Evolutionary conservation across 2,888 invertebrate genomes (phyloP).

Genomic region (Chrysomela aeneicollis): DNA sequence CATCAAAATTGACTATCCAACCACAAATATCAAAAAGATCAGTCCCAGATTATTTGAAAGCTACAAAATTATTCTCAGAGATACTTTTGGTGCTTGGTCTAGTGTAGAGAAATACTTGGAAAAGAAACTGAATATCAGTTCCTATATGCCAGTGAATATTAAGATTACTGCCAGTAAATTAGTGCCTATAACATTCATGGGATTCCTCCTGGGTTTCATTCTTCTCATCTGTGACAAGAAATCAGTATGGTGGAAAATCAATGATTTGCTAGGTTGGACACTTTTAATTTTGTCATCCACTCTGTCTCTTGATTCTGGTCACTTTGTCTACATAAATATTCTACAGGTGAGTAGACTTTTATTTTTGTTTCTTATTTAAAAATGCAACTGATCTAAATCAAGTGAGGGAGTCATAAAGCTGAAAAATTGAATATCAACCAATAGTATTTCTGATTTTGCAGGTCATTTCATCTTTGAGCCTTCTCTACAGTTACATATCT

Average conservation of each 20-base stretch:
- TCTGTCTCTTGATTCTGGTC: constrained; percentile 25
- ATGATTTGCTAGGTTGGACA: constrained; percentile 47
- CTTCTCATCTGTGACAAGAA: constrained; percentile 34
- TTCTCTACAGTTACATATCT: constrained; percentile 30
- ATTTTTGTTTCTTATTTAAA: constrained; percentile 18
- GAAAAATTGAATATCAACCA: no score
- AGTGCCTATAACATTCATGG: constrained; percentile 35
- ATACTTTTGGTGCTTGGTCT: constrained; percentile 18
- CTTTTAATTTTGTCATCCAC: constrained; percentile 40
- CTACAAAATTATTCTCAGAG: constrained; percentile 22
- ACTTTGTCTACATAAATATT: constrained; percentile 28
- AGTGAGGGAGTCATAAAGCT: no score
- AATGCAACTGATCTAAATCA: no score
- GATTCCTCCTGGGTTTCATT: constrained; percentile 45
- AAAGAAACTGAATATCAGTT: constrained; percentile 25
- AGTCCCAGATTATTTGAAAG: constrained; percentile 24
- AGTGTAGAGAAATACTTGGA: constrained; percentile 16
- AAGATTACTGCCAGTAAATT: constrained; percentile 31
- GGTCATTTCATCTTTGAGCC: constrained; percentile 20
- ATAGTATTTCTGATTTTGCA: not conserved
- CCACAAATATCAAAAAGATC: constrained; percentile 18
- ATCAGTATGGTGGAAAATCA: constrained; percentile 39
- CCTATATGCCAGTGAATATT: constrained; percentile 30
- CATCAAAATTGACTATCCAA: constrained; percentile 31
- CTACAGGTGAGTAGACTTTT: constrained; percentile 38